These are phyloP conservation scores for Chironomus riparius DNA, from an alignment of 2,888 invertebrate genomes.

Conservation along the genomic window DNA sequence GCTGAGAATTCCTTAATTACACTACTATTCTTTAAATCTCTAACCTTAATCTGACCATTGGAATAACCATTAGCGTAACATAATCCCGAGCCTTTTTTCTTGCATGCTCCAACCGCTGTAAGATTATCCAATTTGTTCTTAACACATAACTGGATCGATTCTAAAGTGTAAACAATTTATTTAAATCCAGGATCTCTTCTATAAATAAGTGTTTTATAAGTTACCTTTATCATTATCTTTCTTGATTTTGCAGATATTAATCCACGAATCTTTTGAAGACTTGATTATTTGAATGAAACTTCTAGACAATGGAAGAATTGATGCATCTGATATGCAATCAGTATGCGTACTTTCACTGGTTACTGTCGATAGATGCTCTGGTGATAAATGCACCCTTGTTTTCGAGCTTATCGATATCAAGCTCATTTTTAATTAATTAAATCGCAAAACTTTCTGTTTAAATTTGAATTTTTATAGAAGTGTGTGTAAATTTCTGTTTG, in stretches of 20 bases:
- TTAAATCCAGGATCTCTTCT: neutral
- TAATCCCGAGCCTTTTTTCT: conserved; percentile 34
- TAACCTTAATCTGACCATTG: conserved; percentile 36
- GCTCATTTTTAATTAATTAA: neutral
- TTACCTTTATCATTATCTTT: neutral
- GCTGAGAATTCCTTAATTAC: conserved; percentile 35
- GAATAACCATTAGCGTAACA: conserved; percentile 39
- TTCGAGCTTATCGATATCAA: neutral
- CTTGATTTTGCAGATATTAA: neutral
- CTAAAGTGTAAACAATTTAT: neutral
- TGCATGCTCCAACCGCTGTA: neutral
- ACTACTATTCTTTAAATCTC: conserved; percentile 36
- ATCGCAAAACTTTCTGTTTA: neutral
- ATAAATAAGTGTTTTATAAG: neutral
- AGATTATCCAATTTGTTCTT: neutral
- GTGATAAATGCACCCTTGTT: neutral
- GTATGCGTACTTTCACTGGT: neutral
- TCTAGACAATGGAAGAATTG: neutral
- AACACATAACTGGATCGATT: neutral
- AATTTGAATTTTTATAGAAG: no score
- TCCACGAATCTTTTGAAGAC: neutral
- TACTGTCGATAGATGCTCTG: neutral
- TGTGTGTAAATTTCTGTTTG: neutral
- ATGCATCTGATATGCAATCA: neutral
- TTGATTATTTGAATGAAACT: neutral